Percentiles rank a stretch among this genome's conserved stretches.
phyloP scores from a whole-genome alignment of 2,113 vertebrate species.

The Thunnus maccoyii region DNA sequence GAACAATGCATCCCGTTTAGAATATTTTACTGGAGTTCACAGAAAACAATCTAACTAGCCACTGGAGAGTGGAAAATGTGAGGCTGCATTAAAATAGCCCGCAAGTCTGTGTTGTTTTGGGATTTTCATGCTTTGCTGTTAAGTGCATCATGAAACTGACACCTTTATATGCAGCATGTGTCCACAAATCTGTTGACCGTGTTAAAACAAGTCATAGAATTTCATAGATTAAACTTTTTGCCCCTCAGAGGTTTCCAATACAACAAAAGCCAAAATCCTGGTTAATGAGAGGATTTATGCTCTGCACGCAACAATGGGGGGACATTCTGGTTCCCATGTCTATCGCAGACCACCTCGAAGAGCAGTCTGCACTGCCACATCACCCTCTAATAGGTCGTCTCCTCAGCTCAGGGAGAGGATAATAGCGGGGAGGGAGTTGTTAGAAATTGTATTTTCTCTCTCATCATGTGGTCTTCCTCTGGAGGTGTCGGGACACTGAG shows the following conservation, averaged over 20 bases:
- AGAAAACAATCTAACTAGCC: constrained; percentile 83
- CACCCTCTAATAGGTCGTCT: constrained; percentile 64
- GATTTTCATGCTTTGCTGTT: constrained; percentile 62
- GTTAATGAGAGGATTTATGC: constrained; percentile 14
- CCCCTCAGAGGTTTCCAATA: neutral
- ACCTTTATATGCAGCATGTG: constrained; percentile 14
- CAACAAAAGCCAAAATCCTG: constrained; percentile 9
- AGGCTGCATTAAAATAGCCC: constrained; percentile 58
- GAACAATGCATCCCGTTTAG: constrained; percentile 79
- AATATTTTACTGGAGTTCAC: constrained; percentile 77
- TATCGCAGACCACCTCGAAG: constrained; percentile 52
- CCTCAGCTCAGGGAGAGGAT: constrained; percentile 67
- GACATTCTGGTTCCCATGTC: constrained; percentile 34
- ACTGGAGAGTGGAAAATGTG: constrained; percentile 73
- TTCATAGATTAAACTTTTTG: neutral
- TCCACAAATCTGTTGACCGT: neutral
- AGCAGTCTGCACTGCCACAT: constrained; percentile 29
- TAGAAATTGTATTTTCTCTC: constrained; percentile 78
- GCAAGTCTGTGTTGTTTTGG: constrained; percentile 47
- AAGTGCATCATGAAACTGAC: constrained; percentile 34
- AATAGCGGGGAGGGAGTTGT: constrained; percentile 55
- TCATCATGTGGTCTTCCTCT: constrained; percentile 74
- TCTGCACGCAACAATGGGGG: constrained; percentile 19
- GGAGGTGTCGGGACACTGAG: constrained; percentile 69
- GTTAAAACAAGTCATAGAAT: constrained; percentile 16